Conservation (phyloP, 2,113 vertebrate species). For the Alethe diademata region DNA sequence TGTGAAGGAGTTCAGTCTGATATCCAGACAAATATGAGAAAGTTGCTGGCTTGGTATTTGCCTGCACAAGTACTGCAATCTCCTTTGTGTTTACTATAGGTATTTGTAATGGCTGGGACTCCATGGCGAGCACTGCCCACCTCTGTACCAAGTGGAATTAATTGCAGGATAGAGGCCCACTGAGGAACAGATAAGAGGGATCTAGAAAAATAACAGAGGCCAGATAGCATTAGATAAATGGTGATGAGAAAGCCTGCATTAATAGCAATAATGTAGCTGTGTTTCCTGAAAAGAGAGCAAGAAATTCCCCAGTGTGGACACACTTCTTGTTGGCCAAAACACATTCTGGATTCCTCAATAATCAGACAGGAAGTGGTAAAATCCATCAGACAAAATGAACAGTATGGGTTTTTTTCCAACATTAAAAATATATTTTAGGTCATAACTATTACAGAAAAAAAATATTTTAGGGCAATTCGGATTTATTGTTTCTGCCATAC, state of each 20-base stretch:
- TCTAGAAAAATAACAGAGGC: not conserved
- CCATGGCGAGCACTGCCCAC: rapidly evolving
- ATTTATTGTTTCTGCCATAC: not conserved
- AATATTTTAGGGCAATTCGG: not conserved
- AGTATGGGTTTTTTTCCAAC: constrained; percentile 13
- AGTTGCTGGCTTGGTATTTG: not conserved
- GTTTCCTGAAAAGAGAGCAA: constrained; percentile 31
- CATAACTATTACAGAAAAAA: not conserved
- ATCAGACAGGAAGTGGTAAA: constrained; percentile 52
- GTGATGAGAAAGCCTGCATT: not conserved
- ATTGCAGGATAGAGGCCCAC: not conserved
- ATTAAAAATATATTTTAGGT: constrained; percentile 1
- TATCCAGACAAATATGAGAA: not conserved
- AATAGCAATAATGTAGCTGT: not conserved
- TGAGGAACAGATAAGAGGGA: not conserved
- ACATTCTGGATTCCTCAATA: constrained; percentile 5
- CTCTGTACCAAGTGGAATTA: not conserved
- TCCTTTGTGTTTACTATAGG: not conserved
- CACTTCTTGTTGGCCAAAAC: constrained; percentile 2
- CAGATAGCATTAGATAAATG: constrained; percentile 16
- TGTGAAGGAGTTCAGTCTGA: not conserved
- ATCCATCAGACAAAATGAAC: not conserved
- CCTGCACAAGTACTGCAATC: not conserved
- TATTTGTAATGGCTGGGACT: not conserved
- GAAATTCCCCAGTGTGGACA: not conserved